Base-by-base conservation (phyloP, 2,113 vertebrate species). In the Ameiurus melas region DNA sequence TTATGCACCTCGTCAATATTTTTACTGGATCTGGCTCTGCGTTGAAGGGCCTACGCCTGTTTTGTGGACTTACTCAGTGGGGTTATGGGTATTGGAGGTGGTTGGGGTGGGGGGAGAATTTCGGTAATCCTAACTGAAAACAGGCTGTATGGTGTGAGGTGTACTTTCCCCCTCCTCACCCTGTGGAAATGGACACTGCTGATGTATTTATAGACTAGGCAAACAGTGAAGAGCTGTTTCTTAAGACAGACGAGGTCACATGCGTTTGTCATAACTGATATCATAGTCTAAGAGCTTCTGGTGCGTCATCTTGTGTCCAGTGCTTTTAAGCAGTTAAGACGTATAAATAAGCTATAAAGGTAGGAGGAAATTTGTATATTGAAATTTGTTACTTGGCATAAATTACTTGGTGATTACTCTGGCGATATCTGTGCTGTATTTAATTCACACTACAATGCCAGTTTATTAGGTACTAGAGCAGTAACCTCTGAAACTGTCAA, bases 151-250 rank as follows among this genome's bases (percentile, higher is more conserved):
- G 81, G 84, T 90, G 91, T 89, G 90, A 92, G 92, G 92, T 93
- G 93, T 92, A 92, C 87, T 75, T 66, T 77, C 78, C 88, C 89
- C 88, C 36, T 88, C 85, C 82, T 83, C 57, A 58, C 75, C 60
- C 87, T 71, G 77, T 94, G 88, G 87, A 95, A 95, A 94, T 93
- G 94, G 95, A 95, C 94, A 95, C 95, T 93, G 91, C 91, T 81
- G 83, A 90, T 93, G 88, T 96, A 96, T 96, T 95, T 95, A 94
- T 96, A 96, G 94, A 92, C 81, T 75, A 87, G 39, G 90, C 91
- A 91, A 90, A 91, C 89, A 90, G 88, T 89, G 82, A 8, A 87
- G 85, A 87, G 90, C 91, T 91, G 86, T 92, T 93, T 94, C 91
- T 93, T 92, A 93, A 94, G 86, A 71, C 81, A 75, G 81, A 62